A percentile compares a stretch with the other conserved stretches of the same genome.
These are phyloP conservation scores for Heliocidaris tuberculata DNA, from an alignment of 35 echinoderm and acorn worm species.

Conservation along the genomic window DNA sequence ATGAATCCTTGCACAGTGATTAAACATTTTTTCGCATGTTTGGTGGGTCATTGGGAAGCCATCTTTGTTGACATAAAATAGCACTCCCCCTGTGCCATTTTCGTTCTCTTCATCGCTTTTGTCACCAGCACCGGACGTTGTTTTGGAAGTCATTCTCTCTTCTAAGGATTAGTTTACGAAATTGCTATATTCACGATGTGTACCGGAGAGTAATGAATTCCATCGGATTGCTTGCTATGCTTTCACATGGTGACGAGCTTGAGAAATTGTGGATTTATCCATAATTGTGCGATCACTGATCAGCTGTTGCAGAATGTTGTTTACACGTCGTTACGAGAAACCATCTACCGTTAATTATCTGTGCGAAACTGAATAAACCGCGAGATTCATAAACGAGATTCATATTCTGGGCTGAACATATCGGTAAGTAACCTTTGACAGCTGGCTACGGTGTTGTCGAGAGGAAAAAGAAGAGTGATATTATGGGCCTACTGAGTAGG, in stretches of 20 bases:
- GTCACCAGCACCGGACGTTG: background rate
- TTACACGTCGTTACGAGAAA: constrained; percentile 1
- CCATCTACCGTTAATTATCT: too few species aligned
- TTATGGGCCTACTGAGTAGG: too few species aligned
- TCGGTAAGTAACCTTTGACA: too few species aligned
- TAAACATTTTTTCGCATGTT: constrained; percentile 93
- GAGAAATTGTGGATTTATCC: background rate
- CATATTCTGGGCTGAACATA: too few species aligned
- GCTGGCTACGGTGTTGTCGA: background rate
- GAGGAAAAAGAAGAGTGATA: background rate
- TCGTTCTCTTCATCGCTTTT: constrained; percentile 42
- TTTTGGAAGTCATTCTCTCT: background rate
- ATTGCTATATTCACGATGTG: background rate
- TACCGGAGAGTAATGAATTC: background rate
- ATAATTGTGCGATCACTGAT: background rate
- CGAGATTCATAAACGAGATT: background rate
- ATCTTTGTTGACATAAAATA: constrained; percentile 98
- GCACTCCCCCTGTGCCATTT: constrained; percentile 58
- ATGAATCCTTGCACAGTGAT: constrained; percentile 77
- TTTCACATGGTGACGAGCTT: background rate
- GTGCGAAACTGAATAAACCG: background rate
- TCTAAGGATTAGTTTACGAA: background rate
- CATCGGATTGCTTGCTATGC: background rate
- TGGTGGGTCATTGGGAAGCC: constrained; percentile 78
- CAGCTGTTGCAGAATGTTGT: background rate